Evolutionary conservation across 2,113 vertebrate genomes (phyloP), one percentile per base, ranked within the genome.

Genomic region (Pycnonotus jocosus): DNA sequence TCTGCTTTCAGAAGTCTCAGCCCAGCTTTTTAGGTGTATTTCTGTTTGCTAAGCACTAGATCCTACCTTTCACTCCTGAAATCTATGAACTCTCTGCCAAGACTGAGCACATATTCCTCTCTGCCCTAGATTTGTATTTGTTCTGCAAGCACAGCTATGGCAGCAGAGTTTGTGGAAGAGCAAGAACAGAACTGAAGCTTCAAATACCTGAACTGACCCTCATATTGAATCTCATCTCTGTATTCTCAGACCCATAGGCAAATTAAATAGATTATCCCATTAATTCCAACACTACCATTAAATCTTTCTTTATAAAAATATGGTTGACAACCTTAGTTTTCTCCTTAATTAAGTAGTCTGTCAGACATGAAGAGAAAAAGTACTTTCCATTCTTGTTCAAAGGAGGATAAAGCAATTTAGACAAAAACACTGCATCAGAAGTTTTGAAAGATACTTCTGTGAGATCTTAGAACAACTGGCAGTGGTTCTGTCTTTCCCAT

Each of bases 371-470:
- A 90, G 78, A 91, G 57, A 77, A 84, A 86, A 91, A 94, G 48
- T 68, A 82, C 30, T 94, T 95, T 81, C 53, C 48, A 81, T 94
- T 96, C 92, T 88, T 89, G 88, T 61, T 94, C 79, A 94, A 92
- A 90, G 51, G 57, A 77, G 22, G 56, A 83, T 79, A 92, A 90
- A 47, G 88, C 62, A 96, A 81, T 83, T 92, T 74, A 62, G 87
- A 64, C 30, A 87, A 71, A 91, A 76, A 74, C 82, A 90, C 66
- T 81, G 40, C 37, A 31, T 62, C 68, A 19, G 10, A 54, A 54
- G 23, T 81, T 97, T 93, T 95, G 94, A 95, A 90, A 73, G 70
- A 76, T 37, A 71, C 48, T n/a, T 85, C 73, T 95, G 73, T 74
- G 82, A 66, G 88, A 68, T 33, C 53, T 92, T 78, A 68, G 56